These are phyloP conservation scores for Raillietiella orientalis DNA, from an alignment of 2,888 invertebrate genomes.

Conservation along the genomic window DNA sequence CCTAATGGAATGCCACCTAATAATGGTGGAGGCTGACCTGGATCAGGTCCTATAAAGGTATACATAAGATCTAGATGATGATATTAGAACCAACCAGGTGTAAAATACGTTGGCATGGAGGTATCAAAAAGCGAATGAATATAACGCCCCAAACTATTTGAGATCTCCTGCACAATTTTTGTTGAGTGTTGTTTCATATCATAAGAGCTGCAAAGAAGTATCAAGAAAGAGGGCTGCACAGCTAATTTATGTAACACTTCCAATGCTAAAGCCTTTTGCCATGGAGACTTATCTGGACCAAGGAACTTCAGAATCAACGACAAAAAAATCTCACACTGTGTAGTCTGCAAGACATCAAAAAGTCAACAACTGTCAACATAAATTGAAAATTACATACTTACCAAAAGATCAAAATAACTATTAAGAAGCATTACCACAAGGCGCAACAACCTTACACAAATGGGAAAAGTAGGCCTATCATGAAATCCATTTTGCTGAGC, in stretches of 20 bases:
- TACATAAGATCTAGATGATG: not conserved
- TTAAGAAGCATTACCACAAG: slow-evolving; percentile 76
- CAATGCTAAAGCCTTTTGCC: slow-evolving; percentile 79
- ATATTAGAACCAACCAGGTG: not conserved
- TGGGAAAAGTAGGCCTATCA: slow-evolving; percentile 84
- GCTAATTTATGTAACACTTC: slow-evolving; percentile 87
- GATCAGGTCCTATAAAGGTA: slow-evolving; percentile 9
- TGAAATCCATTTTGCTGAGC: slow-evolving; percentile 19
- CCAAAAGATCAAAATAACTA: slow-evolving; percentile 63
- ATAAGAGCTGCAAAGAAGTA: slow-evolving; percentile 75
- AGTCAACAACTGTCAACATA: slow-evolving; percentile 4
- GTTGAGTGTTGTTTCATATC: slow-evolving; percentile 47
- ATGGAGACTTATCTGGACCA: slow-evolving; percentile 78
- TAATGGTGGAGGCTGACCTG: slow-evolving; percentile 26
- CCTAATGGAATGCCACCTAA: slow-evolving; percentile 28
- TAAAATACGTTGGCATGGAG: not conserved
- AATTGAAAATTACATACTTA: slow-evolving; percentile 14
- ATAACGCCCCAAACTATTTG: slow-evolving; percentile 68
- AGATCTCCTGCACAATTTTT: slow-evolving; percentile 42
- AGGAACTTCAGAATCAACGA: slow-evolving; percentile 86
- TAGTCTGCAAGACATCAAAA: slow-evolving; percentile 25
- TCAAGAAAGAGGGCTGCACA: slow-evolving; percentile 50
- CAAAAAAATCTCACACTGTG: slow-evolving; percentile 93
- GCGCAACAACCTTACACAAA: slow-evolving; percentile 70
- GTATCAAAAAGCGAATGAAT: slow-evolving; percentile 38